Base-by-base conservation (phyloP, 2,888 invertebrate species). In the Pyrochroa serraticornis region DNA sequence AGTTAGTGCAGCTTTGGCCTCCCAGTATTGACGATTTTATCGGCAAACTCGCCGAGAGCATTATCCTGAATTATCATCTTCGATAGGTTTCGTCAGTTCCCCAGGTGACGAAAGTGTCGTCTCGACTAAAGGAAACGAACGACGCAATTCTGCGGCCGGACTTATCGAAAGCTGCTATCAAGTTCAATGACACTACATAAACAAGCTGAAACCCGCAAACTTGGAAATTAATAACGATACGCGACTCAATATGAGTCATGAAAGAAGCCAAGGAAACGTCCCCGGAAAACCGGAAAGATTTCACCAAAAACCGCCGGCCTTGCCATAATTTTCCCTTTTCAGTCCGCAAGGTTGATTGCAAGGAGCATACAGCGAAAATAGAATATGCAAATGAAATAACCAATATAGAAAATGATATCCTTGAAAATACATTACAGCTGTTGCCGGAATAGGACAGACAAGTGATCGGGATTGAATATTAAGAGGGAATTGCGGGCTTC, bases 331-430 rank as follows among this genome's bases (percentile, higher is more conserved):
- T 10, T 9, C 10, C 35, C 13, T 47, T 45, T 56, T 56, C 49
- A 56, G 49, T 22, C 39, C 44, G 37, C 59, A 63, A 63, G 62
- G 57, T 50, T 60, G 57, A 57, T 57, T 46, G 45, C 56, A 56
- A 62, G 22, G 22, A 22, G 42, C 55, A 54, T 43, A 43, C 39
- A 46, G 48, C 57, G 49, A 57, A 62, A 59, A 60, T 53, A 56
- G 63, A 60, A 58, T 63, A 63, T 63, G 63, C 52, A 60, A 63
- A 63, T 63, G 45, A 45, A 52, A 55, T 31, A 60, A 52, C 55
- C 63, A 52, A 62, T 63, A 60, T 60, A 58, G 60, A 46, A 52
- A 58, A 58, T 52, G 43, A 48, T 60, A 60, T 60, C 63, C 63
- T 63, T 63, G 63, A 58, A 60, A 60, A 50, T 58, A 52, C 59